Evolutionary conservation across 2,113 vertebrate species (phyloP).

Genomic region (Vidua macroura): DNA sequence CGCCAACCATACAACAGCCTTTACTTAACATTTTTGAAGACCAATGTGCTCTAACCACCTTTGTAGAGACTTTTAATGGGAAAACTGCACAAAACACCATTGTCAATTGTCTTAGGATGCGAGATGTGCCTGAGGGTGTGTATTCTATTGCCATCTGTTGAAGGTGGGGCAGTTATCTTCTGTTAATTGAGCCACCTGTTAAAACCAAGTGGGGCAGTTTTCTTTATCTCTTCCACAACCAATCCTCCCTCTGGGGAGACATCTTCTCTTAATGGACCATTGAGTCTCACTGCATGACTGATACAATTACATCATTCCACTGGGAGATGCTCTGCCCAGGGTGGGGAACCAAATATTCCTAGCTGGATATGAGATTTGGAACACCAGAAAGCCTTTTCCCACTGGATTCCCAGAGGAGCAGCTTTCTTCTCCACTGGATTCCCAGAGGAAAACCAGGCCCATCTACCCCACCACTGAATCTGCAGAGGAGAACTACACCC

Average conservation of each 20-base stretch:
- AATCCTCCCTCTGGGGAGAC: background rate
- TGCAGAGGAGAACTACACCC: background rate
- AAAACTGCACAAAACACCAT: background rate
- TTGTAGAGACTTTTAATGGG: background rate
- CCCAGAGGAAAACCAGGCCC: background rate
- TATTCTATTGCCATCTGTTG: background rate
- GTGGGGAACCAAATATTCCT: background rate
- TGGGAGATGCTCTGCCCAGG: background rate
- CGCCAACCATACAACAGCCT: background rate
- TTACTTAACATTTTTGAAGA: background rate
- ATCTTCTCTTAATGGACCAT: background rate
- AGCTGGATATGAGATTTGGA: background rate
- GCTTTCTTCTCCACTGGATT: background rate
- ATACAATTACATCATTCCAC: background rate
- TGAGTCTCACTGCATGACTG: background rate
- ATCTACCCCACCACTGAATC: background rate
- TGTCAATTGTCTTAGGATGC: background rate
- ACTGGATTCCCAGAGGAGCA: background rate
- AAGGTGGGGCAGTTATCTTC: background rate
- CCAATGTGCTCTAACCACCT: background rate
- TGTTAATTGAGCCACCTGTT: background rate
- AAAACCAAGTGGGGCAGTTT: background rate
- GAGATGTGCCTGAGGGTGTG: background rate
- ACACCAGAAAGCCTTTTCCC: background rate
- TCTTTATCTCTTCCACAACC: background rate